These are phyloP conservation scores for Hormiphora californensis DNA, from an alignment of 37 sponge, comb jelly and placozoan genomes.

Conservation along the genomic window DNA sequence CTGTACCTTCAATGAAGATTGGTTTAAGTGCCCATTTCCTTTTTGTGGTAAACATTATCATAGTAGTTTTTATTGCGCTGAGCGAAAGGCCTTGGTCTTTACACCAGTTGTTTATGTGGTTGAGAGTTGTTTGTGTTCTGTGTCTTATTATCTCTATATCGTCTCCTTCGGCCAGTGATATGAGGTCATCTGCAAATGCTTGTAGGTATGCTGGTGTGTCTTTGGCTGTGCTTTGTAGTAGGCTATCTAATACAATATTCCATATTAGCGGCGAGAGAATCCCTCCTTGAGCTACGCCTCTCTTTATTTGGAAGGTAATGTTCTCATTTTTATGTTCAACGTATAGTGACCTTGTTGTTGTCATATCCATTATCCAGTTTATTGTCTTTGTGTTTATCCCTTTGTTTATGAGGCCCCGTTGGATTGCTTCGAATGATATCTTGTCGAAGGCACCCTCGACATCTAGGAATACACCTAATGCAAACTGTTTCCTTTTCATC, in stretches of 20 bases:
- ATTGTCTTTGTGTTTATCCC: neutral
- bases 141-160: no score
- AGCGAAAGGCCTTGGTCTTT: neutral
- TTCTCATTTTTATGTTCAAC: no score
- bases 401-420: neutral
- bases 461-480: conserved; percentile 7
- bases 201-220: neutral
- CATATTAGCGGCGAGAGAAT: neutral
- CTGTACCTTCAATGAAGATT: neutral
- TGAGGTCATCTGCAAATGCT: conserved; percentile 18
- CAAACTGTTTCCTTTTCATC: neutral
- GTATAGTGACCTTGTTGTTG: neutral
- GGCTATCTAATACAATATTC: conserved; percentile 13
- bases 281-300: conserved; percentile 1
- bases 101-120: conserved; percentile 35
- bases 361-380: conserved; percentile 7
- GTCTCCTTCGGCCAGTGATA: no score
- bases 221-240: neutral
- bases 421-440: neutral
- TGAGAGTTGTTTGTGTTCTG: no score
- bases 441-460: conserved; percentile 17
- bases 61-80: neutral
- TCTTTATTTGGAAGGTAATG: no score
- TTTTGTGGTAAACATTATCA: conserved; percentile 12
- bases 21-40: neutral